Base-by-base conservation (phyloP, 2,797 vertebrate species). In the Propithecus deckenii region DNA sequence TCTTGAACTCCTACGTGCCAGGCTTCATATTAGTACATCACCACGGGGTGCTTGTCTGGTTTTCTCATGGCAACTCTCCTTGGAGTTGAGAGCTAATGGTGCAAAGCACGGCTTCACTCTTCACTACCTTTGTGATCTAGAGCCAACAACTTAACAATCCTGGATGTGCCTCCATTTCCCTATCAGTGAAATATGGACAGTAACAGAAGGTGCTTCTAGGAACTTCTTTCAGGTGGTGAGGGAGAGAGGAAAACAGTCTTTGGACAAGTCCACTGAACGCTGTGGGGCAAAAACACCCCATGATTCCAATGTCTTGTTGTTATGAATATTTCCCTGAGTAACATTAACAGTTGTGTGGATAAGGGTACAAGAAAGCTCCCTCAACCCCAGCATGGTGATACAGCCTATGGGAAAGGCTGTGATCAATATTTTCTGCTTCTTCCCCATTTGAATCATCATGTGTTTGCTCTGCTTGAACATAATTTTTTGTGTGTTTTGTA, bases 391-490 rank as follows among this genome's bases (percentile, higher is more conserved):
- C 22, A 2, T 61, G 59, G 76, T 65, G 32, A 79, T 18, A 32
- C 28, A 69, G 78, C 48, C 67, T 86, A 22, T 35, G 65, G 92
- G 76, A 95, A 95, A 88, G 63, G 35, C 86, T n/a, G 63, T 92
- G 71, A 76, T 76, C 79, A 57, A 23, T 38, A 50, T 89, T 96
- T 95, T 80, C 71, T 46, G 48, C 15, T 65, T 76, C 35, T 50
- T 91, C 38, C 52, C 88, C 41, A 38, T 65, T 86, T 96, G 89
- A 95, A 69, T 95, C 89, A 95, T 43, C 38, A 4, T 50, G 69
- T 71, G 93, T 96, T 96, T 96, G 74, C 94, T 83, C 63, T 89
- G 50, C 83, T 59, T 78, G 43, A 95, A 86, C 83, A 46, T 71
- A 71, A 22, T 57, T 63, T 83, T 88, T 86, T 95, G 2, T 86